Conservation (phyloP, 2,888 invertebrate genomes). For the Nemapogon koenigi region DNA sequence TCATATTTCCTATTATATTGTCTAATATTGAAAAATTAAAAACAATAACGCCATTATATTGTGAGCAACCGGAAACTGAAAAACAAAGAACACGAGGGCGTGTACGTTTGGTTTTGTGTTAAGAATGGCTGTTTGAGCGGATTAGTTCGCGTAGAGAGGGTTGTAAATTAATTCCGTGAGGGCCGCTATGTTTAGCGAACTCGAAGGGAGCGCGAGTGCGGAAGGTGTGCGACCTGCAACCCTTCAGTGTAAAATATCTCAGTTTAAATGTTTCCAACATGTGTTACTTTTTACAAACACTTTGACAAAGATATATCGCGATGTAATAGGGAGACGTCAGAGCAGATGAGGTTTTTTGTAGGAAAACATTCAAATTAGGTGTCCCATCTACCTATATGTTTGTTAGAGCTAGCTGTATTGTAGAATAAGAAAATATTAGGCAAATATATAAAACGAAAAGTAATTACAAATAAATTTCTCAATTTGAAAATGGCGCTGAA, state of each 20-base stretch:
- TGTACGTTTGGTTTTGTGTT: slow-evolving; percentile 26
- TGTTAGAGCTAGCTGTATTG: no score
- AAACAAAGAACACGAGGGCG: slow-evolving; percentile 39
- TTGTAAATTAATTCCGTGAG: slow-evolving; percentile 27
- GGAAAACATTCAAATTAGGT: no score
- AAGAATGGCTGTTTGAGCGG: slow-evolving; percentile 36
- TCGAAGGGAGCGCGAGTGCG: slow-evolving; percentile 33
- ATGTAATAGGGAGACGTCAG: no score
- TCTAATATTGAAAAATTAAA: no score
- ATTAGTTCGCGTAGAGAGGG: slow-evolving; percentile 43
- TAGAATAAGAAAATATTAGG: no score
- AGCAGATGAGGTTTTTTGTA: no score
- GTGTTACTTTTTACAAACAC: slow-evolving; percentile 50
- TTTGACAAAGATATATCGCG: slow-evolving; percentile 14
- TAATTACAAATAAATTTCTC: no score
- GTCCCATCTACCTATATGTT: no score
- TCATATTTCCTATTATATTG: no score
- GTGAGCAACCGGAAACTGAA: slow-evolving; percentile 50
- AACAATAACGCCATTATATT: no score
- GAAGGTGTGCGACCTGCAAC: slow-evolving; percentile 47
- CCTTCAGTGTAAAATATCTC: slow-evolving; percentile 56
- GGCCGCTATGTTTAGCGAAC: slow-evolving; percentile 46
- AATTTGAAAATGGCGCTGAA: no score
- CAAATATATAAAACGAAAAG: no score
- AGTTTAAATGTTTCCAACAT: slow-evolving; percentile 52